Percentiles rank a stretch among this genome's conserved stretches.
Evolutionary conservation across 2,797 vertebrate genomes (phyloP).

Genomic region (Cetoscarus ocellatus): DNA sequence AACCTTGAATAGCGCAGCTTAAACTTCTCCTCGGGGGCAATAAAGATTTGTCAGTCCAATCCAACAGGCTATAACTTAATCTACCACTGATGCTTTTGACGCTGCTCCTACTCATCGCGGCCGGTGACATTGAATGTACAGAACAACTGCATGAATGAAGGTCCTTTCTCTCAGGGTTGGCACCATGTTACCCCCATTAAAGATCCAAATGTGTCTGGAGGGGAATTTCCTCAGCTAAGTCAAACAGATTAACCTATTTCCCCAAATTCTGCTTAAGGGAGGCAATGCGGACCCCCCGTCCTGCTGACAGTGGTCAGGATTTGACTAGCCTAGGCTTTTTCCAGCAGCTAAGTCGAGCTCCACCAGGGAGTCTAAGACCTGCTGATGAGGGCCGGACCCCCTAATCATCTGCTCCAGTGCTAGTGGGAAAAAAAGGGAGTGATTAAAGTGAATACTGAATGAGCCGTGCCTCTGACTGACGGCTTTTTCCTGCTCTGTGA

Average conservation of each 20-base stretch:
- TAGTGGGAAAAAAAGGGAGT: not conserved
- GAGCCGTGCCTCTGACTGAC: constrained; percentile 10
- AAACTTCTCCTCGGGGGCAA: too few relatives aligned
- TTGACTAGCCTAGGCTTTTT: constrained; percentile 45
- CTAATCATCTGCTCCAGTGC: constrained; percentile 45
- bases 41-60: too few relatives aligned
- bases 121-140: not conserved
- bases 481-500: constrained; percentile 15
- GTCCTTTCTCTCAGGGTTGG: not conserved
- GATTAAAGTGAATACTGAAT: constrained; percentile 44
- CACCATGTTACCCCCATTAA: constrained; percentile 3
- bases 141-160: not conserved
- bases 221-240: constrained; percentile 5
- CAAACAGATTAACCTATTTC: constrained; percentile 35
- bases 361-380: constrained; percentile 40
- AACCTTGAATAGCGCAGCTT: too few relatives aligned
- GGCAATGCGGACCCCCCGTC: constrained; percentile 7
- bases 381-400: constrained; percentile 43
- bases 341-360: constrained; percentile 33
- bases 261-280: constrained; percentile 25
- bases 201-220: constrained; percentile 1
- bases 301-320: constrained; percentile 22
- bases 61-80: too few relatives aligned
- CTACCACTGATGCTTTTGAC: not conserved
- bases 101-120: not conserved